Evolutionary conservation across 2,113 vertebrate species (phyloP).

Genomic region (Peromyscus leucopus): DNA sequence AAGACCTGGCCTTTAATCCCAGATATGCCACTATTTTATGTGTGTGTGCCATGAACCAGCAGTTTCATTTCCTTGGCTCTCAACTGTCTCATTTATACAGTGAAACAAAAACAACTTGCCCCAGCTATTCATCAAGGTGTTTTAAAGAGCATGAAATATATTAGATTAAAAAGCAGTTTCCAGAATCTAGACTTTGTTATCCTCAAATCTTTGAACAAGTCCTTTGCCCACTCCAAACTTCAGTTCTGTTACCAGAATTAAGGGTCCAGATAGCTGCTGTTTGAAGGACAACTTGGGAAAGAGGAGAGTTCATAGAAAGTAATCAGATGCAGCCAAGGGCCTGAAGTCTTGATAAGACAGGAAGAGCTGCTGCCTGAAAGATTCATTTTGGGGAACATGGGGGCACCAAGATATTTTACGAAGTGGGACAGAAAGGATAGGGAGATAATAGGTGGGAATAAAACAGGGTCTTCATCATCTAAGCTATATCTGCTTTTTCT

Average conservation of each 20-base stretch:
- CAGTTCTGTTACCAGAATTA: not conserved
- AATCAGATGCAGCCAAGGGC: not conserved
- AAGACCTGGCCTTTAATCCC: constrained; percentile 6
- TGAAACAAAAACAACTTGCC: constrained; percentile 24
- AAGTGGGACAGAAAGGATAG: not conserved
- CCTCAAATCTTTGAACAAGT: not conserved
- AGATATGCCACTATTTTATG: not conserved
- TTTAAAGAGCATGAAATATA: constrained; percentile 21
- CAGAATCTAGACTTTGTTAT: constrained; percentile 5
- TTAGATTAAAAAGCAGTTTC: constrained; percentile 4
- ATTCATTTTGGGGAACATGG: not conserved
- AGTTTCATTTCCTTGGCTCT: constrained; percentile 4
- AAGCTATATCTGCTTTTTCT: not conserved
- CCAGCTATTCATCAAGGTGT: not conserved
- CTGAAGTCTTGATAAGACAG: not conserved
- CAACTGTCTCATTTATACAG: not conserved
- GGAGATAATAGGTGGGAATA: not conserved
- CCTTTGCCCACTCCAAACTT: not conserved
- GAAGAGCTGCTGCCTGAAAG: not conserved
- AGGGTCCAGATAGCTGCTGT: not conserved
- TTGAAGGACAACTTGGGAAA: not conserved
- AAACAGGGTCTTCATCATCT: not conserved
- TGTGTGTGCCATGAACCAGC: not conserved
- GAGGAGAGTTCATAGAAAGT: not conserved
- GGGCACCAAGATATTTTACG: not conserved